Conservation (phyloP, 2,797 vertebrate species). For the Chelidonichthys spinosus region DNA sequence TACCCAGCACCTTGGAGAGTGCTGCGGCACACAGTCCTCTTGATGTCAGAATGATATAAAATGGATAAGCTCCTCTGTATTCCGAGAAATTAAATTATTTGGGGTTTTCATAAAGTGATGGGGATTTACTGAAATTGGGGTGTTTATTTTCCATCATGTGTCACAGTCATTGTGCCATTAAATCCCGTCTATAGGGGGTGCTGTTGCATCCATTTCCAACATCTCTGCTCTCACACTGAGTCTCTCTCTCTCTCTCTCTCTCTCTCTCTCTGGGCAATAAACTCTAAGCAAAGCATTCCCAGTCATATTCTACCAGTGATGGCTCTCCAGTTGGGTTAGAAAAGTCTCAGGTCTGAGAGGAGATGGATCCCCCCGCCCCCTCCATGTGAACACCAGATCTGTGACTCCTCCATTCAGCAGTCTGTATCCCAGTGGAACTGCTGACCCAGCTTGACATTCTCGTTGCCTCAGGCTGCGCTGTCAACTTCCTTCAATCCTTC, state of each 20-base stretch:
- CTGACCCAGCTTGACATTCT: slow-evolving; percentile 60
- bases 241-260: background rate
- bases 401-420: slow-evolving; percentile 53
- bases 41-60: background rate
- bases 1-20: too few relatives aligned
- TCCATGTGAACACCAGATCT: slow-evolving; percentile 28
- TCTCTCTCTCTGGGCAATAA: background rate
- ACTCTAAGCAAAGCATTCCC: background rate
- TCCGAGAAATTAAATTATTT: background rate
- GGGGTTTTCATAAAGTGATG: background rate
- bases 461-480: slow-evolving; percentile 54
- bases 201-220: background rate
- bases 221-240: background rate
- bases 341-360: background rate
- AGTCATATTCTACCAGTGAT: background rate
- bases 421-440: slow-evolving; percentile 39
- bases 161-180: background rate
- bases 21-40: too few relatives aligned
- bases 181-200: background rate
- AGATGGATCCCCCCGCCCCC: slow-evolving; percentile 26
- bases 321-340: background rate
- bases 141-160: background rate
- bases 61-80: background rate
- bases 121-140: background rate
- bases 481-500: slow-evolving; percentile 51